Evolutionary conservation across 1,140 invertebrate genomes (phyloP).

Genomic region (Holotrichia oblita): DNA sequence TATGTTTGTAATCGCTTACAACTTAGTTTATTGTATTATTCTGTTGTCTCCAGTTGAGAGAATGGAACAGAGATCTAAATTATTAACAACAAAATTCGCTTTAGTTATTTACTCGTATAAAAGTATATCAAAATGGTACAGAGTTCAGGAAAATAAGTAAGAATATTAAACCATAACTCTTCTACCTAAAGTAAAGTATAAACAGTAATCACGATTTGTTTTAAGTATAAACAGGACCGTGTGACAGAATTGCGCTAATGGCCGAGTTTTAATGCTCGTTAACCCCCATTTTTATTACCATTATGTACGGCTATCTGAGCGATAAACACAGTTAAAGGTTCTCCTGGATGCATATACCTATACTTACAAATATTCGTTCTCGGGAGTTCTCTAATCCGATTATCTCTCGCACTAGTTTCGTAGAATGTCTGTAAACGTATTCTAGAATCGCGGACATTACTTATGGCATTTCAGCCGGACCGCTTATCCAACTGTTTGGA

Average conservation of each 20-base stretch:
- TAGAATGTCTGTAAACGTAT: conserved; percentile 1
- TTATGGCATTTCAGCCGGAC: conserved; percentile 4
- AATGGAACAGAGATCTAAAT: too few species aligned
- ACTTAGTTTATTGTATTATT: too few species aligned
- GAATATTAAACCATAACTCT: conserved; percentile 40
- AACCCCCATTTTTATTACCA: conserved; percentile 42
- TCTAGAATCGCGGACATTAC: background rate
- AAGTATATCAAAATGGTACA: too few species aligned
- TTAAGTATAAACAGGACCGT: conserved; percentile 36
- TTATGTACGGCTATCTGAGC: conserved; percentile 37
- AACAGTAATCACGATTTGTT: conserved; percentile 40
- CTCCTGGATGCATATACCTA: conserved; percentile 23
- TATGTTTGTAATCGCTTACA: too few species aligned
- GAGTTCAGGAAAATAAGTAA: too few species aligned
- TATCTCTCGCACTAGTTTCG: conserved; percentile 9
- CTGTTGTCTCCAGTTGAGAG: too few species aligned
- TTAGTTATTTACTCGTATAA: too few species aligned
- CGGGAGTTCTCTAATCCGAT: conserved; percentile 28
- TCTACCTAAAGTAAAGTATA: conserved; percentile 30
- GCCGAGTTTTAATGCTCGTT: conserved; percentile 42
- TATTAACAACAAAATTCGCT: too few species aligned
- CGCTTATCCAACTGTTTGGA: conserved; percentile 16
- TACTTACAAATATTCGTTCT: conserved; percentile 29
- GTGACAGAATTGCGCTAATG: conserved; percentile 40
- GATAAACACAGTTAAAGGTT: conserved; percentile 40